phyloP scores from a whole-genome alignment of 2,888 invertebrate species.

The Apeira syringaria region DNA sequence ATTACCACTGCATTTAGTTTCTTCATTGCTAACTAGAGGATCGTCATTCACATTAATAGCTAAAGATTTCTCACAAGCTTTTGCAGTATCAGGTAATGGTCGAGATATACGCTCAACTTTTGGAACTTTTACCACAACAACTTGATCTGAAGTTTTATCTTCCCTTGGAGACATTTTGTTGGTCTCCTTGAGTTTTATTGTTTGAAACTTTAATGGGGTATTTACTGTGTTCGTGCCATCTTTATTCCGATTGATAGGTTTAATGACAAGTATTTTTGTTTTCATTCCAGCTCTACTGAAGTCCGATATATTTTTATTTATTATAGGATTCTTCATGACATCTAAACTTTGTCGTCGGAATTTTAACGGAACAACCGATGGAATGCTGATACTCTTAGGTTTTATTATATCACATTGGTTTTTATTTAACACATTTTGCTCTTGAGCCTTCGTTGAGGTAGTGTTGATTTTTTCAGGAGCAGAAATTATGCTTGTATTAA shows the following conservation, averaged over 20 bases:
- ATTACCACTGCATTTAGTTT: neutral
- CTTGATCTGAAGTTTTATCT: constrained; percentile 60
- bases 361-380: constrained; percentile 61
- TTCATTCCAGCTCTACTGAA: constrained; percentile 74
- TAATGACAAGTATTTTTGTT: constrained; percentile 75
- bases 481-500: neutral
- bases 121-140: constrained; percentile 70
- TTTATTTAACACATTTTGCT: constrained; percentile 11
- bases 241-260: constrained; percentile 68
- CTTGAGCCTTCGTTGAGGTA: constrained; percentile 9
- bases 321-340: constrained; percentile 69
- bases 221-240: constrained; percentile 53
- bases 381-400: constrained; percentile 39
- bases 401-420: constrained; percentile 8
- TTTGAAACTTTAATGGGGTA: constrained; percentile 66
- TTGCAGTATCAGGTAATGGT: constrained; percentile 34
- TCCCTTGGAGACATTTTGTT: constrained; percentile 50
- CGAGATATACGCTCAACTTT: constrained; percentile 58
- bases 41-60: constrained; percentile 9
- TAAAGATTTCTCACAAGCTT: constrained; percentile 6
- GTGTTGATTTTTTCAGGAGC: neutral
- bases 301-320: constrained; percentile 69
- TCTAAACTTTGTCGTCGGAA: constrained; percentile 68
- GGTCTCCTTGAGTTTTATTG: constrained; percentile 88
- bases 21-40: constrained; percentile 19